Percentiles rank a stretch among this genome's conserved stretches.
These are phyloP conservation scores for Hydrolagus colliei DNA, from an alignment of 2,797 vertebrate species.

Conservation along the genomic window DNA sequence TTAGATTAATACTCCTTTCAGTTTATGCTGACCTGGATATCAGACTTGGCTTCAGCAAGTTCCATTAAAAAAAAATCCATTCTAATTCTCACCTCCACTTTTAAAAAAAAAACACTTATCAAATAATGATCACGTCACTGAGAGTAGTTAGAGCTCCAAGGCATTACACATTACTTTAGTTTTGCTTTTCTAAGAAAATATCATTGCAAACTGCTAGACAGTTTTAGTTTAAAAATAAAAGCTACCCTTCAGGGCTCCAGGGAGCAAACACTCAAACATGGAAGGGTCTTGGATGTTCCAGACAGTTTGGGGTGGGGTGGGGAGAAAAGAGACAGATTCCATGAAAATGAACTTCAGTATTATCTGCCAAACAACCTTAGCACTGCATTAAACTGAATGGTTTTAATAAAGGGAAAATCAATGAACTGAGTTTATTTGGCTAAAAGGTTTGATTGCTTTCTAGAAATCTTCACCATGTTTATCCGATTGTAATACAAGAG, in stretches of 20 bases:
- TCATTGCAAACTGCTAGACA: constrained; percentile 23
- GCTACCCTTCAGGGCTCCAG: not conserved
- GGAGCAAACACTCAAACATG: not conserved
- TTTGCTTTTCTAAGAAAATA: not conserved
- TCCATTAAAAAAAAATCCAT: constrained; percentile 27
- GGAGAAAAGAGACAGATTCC: not conserved
- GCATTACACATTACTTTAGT: constrained; percentile 19
- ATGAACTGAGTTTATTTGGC: not conserved
- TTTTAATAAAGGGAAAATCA: not conserved
- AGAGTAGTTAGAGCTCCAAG: not conserved
- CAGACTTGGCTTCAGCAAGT: not conserved
- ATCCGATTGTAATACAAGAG: no score
- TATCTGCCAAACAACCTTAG: not conserved
- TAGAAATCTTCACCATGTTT: no score
- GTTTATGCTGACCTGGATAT: constrained; percentile 21
- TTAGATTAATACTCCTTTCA: constrained; percentile 2
- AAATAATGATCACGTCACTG: constrained; percentile 15
- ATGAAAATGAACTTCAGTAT: not conserved
- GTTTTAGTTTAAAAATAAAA: not conserved
- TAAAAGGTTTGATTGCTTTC: not conserved
- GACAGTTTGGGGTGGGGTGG: not conserved
- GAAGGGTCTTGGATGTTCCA: not conserved
- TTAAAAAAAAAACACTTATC: constrained; percentile 1
- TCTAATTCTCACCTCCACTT: constrained; percentile 18
- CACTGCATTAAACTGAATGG: not conserved